These are phyloP conservation scores for Keiferia lycopersicella DNA, from an alignment of 2,888 invertebrate genomes.

Conservation along the genomic window DNA sequence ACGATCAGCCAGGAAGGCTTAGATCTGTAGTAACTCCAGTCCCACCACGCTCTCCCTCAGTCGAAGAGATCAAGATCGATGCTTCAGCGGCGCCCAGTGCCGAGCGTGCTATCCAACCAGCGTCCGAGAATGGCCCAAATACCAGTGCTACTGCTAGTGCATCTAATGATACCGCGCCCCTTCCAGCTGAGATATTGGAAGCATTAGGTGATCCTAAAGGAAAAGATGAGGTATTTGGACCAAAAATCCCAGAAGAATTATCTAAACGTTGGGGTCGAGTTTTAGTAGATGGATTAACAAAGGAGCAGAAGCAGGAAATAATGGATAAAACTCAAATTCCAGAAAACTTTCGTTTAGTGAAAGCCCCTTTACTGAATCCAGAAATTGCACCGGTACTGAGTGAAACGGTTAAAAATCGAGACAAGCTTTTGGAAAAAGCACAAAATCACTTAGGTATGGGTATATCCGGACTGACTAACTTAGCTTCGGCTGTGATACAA, in stretches of 20 bases:
- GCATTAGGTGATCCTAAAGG: conserved; percentile 28
- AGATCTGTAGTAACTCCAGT: background rate
- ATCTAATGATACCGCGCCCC: background rate
- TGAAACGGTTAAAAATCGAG: conserved; percentile 24
- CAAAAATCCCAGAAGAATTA: conserved; percentile 26
- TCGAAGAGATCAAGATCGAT: background rate
- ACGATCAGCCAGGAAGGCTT: background rate
- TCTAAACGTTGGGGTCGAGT: conserved; percentile 29
- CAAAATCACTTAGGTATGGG: conserved; percentile 25
- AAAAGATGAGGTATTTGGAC: conserved; percentile 28
- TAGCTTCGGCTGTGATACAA: conserved; percentile 21
- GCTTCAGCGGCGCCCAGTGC: background rate
- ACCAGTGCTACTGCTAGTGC: background rate
- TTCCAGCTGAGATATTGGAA: conserved; percentile 24
- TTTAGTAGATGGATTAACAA: conserved; percentile 26
- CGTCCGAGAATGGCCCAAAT: background rate
- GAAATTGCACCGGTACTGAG: conserved; percentile 25
- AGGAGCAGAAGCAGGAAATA: conserved; percentile 21
- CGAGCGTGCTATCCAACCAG: background rate
- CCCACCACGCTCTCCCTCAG: background rate
- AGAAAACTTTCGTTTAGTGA: conserved; percentile 20
- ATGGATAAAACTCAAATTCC: conserved; percentile 15
- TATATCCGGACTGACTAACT: conserved; percentile 18
- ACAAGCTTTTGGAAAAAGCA: conserved; percentile 25
- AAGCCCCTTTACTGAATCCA: conserved; percentile 27